Base-by-base conservation (phyloP, 1,140 invertebrate genomes). In the Orius insidiosus region DNA sequence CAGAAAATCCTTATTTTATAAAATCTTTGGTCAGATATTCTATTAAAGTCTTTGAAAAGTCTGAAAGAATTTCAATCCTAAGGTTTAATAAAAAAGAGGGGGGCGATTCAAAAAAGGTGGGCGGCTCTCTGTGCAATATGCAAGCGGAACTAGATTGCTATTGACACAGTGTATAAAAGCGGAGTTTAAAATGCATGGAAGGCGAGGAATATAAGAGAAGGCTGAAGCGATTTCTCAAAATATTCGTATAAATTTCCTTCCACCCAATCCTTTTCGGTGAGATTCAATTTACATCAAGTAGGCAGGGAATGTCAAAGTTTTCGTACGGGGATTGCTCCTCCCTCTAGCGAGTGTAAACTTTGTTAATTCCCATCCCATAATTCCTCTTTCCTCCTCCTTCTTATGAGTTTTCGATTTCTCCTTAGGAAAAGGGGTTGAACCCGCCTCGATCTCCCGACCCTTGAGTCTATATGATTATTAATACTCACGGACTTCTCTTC, bases 141-240 rank as follows among this genome's bases (percentile, higher is more conserved):
- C 24, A 24, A 24, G 24, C 24, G 24, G 24, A 24, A 24, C 24
- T 24, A 24, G 24, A 24, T 24, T 24, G 24, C 24, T 39, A 39
- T 39, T 39, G 14, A 39, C 37, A 39, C 14, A 39, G 37, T 39
- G 14, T 14, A 39, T 16, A 9, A 18, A 18, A 39, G 14, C 37
- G 37, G 18, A 39, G 14, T 39, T 39, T 39, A 39, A 39, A 39
- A 39, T 39, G 9, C 37, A 39, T 39, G 37, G 35, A 39, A 39
- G 10, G 9, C 37, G 14, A 11, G 37, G 35, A 39, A 39, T 14
- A 16, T 1, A 18, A 14, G 18, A 39, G 14, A 39, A 39, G 24
- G 24, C 24, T 24, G 24, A 24, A 24, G 24, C 24, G 24, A 24
- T 24, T 24, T 24, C 24, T 24, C 24, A 24, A 24, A 24, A 24